Conservation (phyloP, 2,797 vertebrate species). For the Pangasius djambal region DNA sequence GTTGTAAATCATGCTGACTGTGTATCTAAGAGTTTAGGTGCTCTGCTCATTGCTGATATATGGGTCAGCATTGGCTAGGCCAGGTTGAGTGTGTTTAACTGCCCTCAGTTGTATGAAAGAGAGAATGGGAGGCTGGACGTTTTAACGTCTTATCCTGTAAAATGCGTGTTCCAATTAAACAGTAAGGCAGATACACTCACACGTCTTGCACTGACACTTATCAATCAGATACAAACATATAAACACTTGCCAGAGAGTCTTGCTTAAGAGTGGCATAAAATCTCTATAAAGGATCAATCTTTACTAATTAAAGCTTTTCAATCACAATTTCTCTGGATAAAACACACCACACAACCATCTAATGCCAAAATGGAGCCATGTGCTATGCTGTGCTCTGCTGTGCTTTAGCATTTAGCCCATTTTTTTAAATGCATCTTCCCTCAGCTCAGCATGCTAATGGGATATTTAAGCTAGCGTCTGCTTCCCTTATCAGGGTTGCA, state of each 20-base stretch:
- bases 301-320: background rate
- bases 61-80: slow-evolving; percentile 19
- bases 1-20: slow-evolving; percentile 38
- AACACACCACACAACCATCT: background rate
- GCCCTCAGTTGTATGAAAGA: background rate
- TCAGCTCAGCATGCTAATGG: slow-evolving; percentile 41
- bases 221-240: background rate
- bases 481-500: slow-evolving; percentile 30
- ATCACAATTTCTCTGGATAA: background rate
- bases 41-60: slow-evolving; percentile 32
- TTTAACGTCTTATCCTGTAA: slow-evolving; percentile 45
- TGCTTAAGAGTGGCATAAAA: background rate
- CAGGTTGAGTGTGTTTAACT: slow-evolving; percentile 23
- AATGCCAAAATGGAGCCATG: background rate
- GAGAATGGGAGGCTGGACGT: background rate
- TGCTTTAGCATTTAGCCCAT: slow-evolving; percentile 23
- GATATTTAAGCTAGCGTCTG: slow-evolving; percentile 37
- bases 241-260: background rate
- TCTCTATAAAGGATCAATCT: background rate
- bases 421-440: slow-evolving; percentile 31
- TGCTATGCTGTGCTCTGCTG: background rate
- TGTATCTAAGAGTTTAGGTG: background rate
- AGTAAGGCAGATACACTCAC: too few relatives aligned
- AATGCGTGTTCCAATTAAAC: background rate
- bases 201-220: background rate